phyloP scores from a whole-genome alignment of 2,113 vertebrate genomes.

The Sialia sialis region DNA sequence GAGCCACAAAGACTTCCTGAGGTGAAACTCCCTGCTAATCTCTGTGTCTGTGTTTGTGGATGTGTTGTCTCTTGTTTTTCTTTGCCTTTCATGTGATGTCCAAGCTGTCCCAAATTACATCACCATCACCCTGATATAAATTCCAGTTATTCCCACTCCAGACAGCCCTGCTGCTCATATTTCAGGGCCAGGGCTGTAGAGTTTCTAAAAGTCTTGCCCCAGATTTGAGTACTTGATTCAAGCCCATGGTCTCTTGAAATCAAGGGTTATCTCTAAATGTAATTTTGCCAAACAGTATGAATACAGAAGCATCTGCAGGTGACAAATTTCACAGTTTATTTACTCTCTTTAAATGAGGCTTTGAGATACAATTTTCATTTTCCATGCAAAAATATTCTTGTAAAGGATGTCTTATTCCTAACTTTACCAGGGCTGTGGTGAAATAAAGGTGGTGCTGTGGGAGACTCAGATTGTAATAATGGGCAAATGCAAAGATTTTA shows the following conservation, averaged over 20 bases:
- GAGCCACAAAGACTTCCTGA: constrained; percentile 50
- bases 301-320: background rate
- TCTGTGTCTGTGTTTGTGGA: background rate
- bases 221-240: background rate
- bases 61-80: background rate
- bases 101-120: constrained; percentile 60
- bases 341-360: background rate
- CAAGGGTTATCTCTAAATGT: background rate
- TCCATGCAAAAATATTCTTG: background rate
- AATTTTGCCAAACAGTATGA: background rate
- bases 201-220: background rate
- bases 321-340: background rate
- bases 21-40: constrained; percentile 42
- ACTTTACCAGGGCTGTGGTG: background rate
- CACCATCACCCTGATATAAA: constrained; percentile 9
- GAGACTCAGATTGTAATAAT: background rate
- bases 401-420: background rate
- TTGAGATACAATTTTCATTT: background rate
- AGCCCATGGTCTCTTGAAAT: background rate
- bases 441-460: background rate
- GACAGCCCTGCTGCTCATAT: background rate
- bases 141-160: background rate
- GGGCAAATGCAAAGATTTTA: background rate
- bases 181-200: background rate
- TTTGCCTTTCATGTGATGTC: constrained; percentile 25